Evolutionary conservation across 2,888 invertebrate genomes (phyloP).

Genomic region (Cerastis leucographa): DNA sequence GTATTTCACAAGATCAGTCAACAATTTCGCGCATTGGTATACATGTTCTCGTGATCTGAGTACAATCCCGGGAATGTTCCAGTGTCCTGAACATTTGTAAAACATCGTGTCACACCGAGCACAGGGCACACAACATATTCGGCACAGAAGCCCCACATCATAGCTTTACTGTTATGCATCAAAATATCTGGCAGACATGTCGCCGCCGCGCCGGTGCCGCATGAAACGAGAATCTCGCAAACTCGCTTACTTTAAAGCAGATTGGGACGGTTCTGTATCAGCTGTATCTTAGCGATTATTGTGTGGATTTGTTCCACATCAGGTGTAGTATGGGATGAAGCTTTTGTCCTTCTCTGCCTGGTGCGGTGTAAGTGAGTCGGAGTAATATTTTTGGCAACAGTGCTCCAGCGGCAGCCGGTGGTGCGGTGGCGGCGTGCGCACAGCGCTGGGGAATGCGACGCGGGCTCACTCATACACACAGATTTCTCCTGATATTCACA

Average conservation of each 20-base stretch:
- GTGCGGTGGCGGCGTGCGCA: constrained; percentile 44
- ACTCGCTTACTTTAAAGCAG: neutral
- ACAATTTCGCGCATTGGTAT: constrained; percentile 4
- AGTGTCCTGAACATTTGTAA: constrained; percentile 32
- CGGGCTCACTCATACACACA: constrained; percentile 37
- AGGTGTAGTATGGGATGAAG: neutral
- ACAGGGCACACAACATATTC: neutral
- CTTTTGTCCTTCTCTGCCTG: constrained; percentile 35
- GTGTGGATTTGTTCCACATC: neutral
- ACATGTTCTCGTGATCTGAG: neutral
- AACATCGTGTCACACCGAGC: constrained; percentile 19
- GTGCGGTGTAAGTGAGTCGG: constrained; percentile 29
- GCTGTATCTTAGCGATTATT: neutral
- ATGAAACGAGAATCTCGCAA: neutral
- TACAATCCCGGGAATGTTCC: constrained; percentile 25
- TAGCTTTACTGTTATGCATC: neutral
- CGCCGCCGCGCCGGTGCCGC: neutral
- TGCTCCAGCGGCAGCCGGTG: constrained; percentile 37
- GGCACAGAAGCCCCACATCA: constrained; percentile 26
- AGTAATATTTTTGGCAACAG: constrained; percentile 72
- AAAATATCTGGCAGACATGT: neutral
- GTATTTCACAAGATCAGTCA: constrained; percentile 16
- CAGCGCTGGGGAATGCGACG: constrained; percentile 63
- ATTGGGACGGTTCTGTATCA: neutral
- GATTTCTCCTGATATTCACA: constrained; percentile 68